phyloP scores from a whole-genome alignment of 2,797 vertebrate species.

The Parauchenoglanis punctatus region DNA sequence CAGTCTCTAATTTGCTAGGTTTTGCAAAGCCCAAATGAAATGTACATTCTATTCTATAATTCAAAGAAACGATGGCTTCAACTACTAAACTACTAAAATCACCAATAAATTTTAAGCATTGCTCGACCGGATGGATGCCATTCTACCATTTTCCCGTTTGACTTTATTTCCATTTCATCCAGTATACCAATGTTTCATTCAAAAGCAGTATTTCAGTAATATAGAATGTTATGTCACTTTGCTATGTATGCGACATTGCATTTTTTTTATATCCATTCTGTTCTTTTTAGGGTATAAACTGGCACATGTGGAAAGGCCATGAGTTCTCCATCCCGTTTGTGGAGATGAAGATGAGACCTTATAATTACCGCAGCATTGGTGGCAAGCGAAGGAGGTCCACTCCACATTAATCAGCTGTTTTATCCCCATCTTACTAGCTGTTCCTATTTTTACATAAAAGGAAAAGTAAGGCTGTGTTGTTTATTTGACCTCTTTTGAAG shows the following conservation, averaged over 20 bases:
- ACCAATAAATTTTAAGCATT: neutral
- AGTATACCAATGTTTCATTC: neutral
- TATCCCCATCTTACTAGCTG: conserved; percentile 66
- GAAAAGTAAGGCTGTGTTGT: conserved; percentile 70
- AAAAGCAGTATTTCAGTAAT: neutral
- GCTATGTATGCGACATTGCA: neutral
- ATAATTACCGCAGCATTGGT: conserved; percentile 84
- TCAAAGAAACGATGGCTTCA: neutral
- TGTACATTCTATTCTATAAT: neutral
- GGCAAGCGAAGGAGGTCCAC: conserved; percentile 88
- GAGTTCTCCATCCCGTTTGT: conserved; percentile 98
- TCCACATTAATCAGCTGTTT: conserved; percentile 73
- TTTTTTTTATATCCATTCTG: neutral
- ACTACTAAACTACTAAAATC: neutral
- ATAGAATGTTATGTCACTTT: neutral
- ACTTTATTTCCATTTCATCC: neutral
- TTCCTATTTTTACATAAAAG: conserved; percentile 80
- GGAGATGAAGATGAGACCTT: conserved; percentile 99
- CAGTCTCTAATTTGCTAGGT: neutral
- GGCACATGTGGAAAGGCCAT: conserved; percentile 99
- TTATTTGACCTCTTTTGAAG: conserved; percentile 73
- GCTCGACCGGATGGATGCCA: neutral
- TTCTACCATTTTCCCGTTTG: neutral
- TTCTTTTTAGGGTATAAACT: conserved; percentile 92
- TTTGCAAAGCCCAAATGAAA: neutral